These are phyloP conservation scores for Delphinus delphis DNA, from an alignment of 2,113 vertebrate genomes.

Conservation along the genomic window DNA sequence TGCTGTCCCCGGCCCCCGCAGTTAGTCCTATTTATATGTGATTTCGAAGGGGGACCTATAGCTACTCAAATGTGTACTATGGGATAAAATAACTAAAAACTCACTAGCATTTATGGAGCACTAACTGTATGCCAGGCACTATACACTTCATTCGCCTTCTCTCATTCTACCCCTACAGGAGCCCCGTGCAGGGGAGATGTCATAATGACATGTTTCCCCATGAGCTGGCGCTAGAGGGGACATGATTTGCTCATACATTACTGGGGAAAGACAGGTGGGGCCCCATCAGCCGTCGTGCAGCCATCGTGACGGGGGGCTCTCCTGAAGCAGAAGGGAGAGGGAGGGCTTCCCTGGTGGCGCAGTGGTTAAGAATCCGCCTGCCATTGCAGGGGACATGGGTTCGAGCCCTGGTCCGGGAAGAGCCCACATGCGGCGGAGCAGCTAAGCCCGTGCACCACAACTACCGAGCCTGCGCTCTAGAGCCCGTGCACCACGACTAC, in stretches of 20 bases:
- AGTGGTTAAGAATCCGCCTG: too few species aligned
- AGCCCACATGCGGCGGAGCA: too few species aligned
- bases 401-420: too few species aligned
- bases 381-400: too few species aligned
- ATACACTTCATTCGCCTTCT: not conserved
- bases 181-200: rapidly evolving
- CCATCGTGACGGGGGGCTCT: not conserved
- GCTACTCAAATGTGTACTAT: not conserved
- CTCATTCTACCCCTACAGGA: not conserved
- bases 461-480: too few species aligned
- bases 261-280: not conserved
- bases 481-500: too few species aligned
- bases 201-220: not conserved
- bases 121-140: not conserved
- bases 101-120: not conserved
- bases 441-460: too few species aligned
- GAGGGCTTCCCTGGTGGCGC: too few species aligned
- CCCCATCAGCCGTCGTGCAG: not conserved
- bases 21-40: too few species aligned
- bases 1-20: not conserved
- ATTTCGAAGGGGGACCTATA: not conserved
- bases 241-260: not conserved
- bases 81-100: not conserved
- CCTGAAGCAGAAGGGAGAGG: not conserved
- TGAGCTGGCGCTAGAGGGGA: not conserved